Evolutionary conservation across 2,797 vertebrate genomes (phyloP).

Genomic region (Acridotheres tristis): DNA sequence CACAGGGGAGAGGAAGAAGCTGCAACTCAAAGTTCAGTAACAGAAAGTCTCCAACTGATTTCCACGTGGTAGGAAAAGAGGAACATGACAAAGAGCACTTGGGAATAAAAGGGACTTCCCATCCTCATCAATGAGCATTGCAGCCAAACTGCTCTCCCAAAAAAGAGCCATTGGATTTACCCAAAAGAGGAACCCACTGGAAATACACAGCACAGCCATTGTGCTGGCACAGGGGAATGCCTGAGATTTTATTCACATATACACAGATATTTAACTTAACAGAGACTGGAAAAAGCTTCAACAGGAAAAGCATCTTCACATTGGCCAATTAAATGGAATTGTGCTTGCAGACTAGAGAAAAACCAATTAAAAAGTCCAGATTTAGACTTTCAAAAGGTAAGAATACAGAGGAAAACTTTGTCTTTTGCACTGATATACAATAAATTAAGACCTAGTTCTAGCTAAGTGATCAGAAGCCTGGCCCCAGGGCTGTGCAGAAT

Average conservation of each 20-base stretch:
- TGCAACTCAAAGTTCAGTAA: slow-evolving; percentile 42
- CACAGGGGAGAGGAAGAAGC: neutral
- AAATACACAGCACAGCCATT: neutral
- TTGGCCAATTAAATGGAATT: neutral
- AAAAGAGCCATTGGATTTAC: neutral
- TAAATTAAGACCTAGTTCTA: neutral
- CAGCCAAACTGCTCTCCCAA: neutral
- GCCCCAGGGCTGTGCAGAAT: neutral
- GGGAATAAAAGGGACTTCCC: neutral
- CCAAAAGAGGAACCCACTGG: neutral
- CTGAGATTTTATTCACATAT: neutral
- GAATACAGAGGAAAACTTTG: neutral
- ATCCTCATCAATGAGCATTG: neutral
- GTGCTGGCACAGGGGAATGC: neutral
- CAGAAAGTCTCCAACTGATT: neutral
- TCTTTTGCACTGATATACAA: neutral
- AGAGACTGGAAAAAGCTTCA: neutral
- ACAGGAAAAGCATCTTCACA: neutral
- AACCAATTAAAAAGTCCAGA: neutral
- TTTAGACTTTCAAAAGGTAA: neutral
- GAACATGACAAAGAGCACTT: neutral
- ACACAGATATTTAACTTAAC: neutral
- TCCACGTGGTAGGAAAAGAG: neutral
- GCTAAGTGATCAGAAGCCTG: neutral
- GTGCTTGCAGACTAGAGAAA: neutral